These are phyloP conservation scores for Spea hammondii DNA, from an alignment of 2,797 vertebrate species.

Conservation along the genomic window DNA sequence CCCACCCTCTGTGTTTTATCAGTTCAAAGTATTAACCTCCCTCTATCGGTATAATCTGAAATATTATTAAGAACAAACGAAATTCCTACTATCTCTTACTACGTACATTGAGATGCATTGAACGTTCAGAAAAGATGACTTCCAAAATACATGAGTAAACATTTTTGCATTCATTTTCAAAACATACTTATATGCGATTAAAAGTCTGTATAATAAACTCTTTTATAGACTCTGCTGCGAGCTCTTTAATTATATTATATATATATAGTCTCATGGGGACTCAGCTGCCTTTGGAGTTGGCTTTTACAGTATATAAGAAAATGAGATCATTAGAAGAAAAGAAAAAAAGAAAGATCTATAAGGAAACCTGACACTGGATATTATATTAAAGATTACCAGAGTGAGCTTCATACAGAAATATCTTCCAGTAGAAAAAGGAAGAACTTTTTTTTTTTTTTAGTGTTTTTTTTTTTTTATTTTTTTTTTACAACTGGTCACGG, in stretches of 20 bases:
- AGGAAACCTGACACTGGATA: constrained; percentile 67
- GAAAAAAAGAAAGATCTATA: constrained; percentile 10
- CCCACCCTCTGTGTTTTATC: constrained; percentile 58
- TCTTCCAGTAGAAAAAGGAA: constrained; percentile 69
- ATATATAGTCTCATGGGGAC: constrained; percentile 58
- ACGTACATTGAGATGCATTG: constrained; percentile 64
- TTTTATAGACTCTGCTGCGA: constrained; percentile 55
- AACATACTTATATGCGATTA: constrained; percentile 62
- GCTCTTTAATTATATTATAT: constrained; percentile 64
- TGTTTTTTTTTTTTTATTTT: too few relatives aligned
- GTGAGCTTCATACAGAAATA: constrained; percentile 67
- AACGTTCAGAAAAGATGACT: constrained; percentile 67
- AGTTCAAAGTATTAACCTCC: constrained; percentile 55
- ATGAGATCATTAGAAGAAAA: constrained; percentile 66
- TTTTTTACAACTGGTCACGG: constrained; percentile 7
- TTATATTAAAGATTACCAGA: constrained; percentile 64
- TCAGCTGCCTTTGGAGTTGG: constrained; percentile 69
- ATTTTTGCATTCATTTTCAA: constrained; percentile 60
- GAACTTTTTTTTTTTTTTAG: constrained; percentile 55
- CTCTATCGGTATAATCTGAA: constrained; percentile 57
- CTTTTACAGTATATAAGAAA: constrained; percentile 67
- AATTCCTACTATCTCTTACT: constrained; percentile 60
- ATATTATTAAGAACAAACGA: constrained; percentile 60
- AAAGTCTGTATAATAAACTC: constrained; percentile 60
- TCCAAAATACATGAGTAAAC: constrained; percentile 69